These are phyloP conservation scores for Melopsittacus undulatus DNA, from an alignment of 2,797 vertebrate genomes.

Conservation along the genomic window DNA sequence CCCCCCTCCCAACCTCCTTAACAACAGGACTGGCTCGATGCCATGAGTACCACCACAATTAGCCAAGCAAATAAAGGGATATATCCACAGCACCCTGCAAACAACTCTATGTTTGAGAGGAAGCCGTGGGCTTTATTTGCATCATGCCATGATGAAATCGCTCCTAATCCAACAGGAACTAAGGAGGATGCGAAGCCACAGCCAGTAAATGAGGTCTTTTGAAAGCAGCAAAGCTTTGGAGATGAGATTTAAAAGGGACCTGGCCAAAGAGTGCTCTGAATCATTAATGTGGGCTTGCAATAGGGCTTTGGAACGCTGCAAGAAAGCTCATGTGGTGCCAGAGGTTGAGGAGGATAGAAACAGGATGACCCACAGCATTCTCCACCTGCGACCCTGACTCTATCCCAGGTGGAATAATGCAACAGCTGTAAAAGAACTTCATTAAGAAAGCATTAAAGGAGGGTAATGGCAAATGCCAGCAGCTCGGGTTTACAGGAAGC, in stretches of 20 bases:
- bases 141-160: conserved; percentile 1
- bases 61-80: background rate
- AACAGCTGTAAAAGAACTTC: conserved; percentile 67
- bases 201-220: conserved; percentile 57
- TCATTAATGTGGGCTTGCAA: conserved; percentile 65
- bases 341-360: conserved; percentile 66
- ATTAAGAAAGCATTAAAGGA: conserved; percentile 67
- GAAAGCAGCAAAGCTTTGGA: conserved; percentile 30
- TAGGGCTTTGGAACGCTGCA: conserved; percentile 61
- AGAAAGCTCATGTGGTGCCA: conserved; percentile 44
- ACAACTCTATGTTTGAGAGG: background rate
- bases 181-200: conserved; percentile 35
- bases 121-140: background rate
- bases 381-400: conserved; percentile 64
- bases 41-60: accelerated
- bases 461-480: conserved; percentile 56
- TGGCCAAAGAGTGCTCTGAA: conserved; percentile 50
- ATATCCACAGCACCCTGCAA: background rate
- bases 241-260: background rate
- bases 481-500: conserved; percentile 63
- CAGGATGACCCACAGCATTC: conserved; percentile 61
- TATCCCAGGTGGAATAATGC: conserved; percentile 67
- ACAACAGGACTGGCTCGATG: background rate
- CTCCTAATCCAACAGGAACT: conserved; percentile 36
- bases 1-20: accelerated